Conservation (phyloP, 2,797 vertebrate genomes). For the Falco columbarius region DNA sequence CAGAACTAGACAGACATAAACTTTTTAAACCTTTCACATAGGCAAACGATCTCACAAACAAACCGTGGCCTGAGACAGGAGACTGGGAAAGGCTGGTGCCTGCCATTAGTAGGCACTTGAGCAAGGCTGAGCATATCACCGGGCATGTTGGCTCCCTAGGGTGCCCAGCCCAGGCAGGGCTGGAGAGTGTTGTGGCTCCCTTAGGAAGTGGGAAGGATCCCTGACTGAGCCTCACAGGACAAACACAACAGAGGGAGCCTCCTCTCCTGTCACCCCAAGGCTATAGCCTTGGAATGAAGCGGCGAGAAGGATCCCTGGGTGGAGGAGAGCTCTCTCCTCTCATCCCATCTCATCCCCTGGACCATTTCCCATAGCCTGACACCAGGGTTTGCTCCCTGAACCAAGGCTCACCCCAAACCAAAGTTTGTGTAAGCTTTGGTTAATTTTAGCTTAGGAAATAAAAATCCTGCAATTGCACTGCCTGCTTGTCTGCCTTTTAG, state of each 20-base stretch:
- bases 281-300: neutral
- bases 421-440: neutral
- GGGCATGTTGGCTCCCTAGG: accelerated
- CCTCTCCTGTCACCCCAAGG: neutral
- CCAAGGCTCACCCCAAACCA: neutral
- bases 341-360: neutral
- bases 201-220: neutral
- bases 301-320: accelerated
- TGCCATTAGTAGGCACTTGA: neutral
- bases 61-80: neutral
- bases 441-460: neutral
- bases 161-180: neutral
- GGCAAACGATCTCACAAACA: neutral
- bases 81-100: neutral
- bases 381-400: neutral
- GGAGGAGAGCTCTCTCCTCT: neutral
- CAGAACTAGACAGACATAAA: neutral
- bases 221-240: neutral
- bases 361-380: neutral
- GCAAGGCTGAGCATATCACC: accelerated
- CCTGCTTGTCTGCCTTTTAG: neutral
- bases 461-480: neutral
- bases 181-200: neutral
- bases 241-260: neutral
- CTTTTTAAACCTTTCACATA: neutral